Evolutionary conservation across 2,113 vertebrate genomes (phyloP), one percentile per base, ranked within the genome.

Genomic region (Columbina picui): DNA sequence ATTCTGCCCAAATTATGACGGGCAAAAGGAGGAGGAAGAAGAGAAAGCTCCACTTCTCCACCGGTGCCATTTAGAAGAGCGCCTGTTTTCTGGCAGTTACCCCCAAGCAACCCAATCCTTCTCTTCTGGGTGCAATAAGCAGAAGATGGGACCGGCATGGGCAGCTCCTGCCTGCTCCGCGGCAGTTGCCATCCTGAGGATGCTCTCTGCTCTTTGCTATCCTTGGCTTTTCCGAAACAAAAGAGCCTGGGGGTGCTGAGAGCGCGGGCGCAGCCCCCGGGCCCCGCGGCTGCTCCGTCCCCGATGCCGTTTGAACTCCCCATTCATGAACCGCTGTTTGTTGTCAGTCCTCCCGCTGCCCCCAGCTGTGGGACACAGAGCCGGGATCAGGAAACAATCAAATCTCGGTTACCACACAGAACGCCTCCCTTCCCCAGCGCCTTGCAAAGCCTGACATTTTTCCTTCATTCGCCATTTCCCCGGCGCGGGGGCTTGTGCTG

Each of bases 321-420:
- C 67, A 9, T 29, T 50, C 78, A 45, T 1, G 32, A 36, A 14
- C 29, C 2, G 25, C 22, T 71, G 94, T 79, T 93, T 92, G 88
- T 76, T 86, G 83, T 53, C 93, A 60, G 69, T 80, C 76, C 93
- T 17, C 39, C 2, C 43, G 18, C 43, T 45, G n/a, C 73, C 92
- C 83, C 96, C 93, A 82, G 96, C 96, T 95, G 94, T 2, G 88
- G 84, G 56, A 68, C 12, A 32, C 3, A 32, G 91, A 56, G 83
- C 79, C 3, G 86, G 91, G 94, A 94, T 85, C 94, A 96, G 96
- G 96, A 96, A 96, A 90, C 93, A 96, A 96, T 96, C 57, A 96
- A 92, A 52, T 12, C 94, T 36, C 11, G 89, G 93, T 92, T 94
- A 80, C 93, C 93, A 73, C 94, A 85, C 91, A 94, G 94, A 90